Evolutionary conservation across 2,113 vertebrate species (phyloP).

Genomic region (Sapayoa aenigma): DNA sequence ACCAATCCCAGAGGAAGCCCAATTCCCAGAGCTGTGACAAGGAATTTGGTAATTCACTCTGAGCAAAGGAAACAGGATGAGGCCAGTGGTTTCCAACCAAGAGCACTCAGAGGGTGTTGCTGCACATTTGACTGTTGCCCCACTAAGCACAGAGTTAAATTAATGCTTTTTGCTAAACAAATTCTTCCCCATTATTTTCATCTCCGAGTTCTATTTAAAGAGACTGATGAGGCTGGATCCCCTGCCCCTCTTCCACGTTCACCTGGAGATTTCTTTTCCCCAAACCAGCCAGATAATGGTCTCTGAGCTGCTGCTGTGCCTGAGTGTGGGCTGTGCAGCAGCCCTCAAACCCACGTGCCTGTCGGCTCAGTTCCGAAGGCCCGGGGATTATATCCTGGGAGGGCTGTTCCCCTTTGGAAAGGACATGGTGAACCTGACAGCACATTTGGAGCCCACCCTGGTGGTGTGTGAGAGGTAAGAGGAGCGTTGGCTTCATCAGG

Average conservation of each 20-base stretch:
- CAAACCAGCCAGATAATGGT: neutral
- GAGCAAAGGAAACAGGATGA: neutral
- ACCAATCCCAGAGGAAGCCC: neutral
- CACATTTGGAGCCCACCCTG: constrained; percentile 47
- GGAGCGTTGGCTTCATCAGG: neutral
- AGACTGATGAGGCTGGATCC: neutral
- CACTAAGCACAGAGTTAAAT: neutral
- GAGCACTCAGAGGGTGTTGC: fast-evolving
- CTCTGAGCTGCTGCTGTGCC: neutral
- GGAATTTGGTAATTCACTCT: fast-evolving
- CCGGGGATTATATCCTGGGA: constrained; percentile 84
- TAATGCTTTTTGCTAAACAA: constrained; percentile 59
- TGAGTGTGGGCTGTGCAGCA: neutral
- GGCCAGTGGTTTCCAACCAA: neutral
- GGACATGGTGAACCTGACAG: constrained; percentile 19
- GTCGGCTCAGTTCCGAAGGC: constrained; percentile 67
- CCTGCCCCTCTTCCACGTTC: fast-evolving
- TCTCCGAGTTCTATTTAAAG: neutral
- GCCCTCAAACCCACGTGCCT: constrained; percentile 62
- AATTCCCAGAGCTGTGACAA: neutral
- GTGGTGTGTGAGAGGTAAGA: constrained; percentile 78
- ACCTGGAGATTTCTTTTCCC: neutral
- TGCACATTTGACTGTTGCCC: neutral
- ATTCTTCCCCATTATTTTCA: neutral
- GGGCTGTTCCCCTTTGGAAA: constrained; percentile 83